These are phyloP conservation scores for Cladopsammia gracilis DNA, from an alignment of 64 coral and sea anemone species.

Conservation along the genomic window DNA sequence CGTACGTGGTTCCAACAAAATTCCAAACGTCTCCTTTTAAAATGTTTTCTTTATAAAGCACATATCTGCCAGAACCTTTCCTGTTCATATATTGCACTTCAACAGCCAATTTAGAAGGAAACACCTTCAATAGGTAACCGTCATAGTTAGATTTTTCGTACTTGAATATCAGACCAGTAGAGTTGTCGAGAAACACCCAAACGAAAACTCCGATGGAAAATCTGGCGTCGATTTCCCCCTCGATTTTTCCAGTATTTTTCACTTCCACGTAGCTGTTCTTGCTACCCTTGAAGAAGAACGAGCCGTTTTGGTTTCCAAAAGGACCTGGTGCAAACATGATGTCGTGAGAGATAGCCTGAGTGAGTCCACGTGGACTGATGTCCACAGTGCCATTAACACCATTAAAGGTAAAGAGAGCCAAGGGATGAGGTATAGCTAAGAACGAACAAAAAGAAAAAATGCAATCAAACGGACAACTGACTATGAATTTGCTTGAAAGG, in stretches of 20 bases:
- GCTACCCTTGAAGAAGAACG: constrained; percentile 16
- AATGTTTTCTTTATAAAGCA: not conserved
- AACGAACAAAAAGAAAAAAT: not conserved
- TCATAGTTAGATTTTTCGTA: not conserved
- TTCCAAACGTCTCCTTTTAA: not conserved
- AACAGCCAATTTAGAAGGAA: not conserved
- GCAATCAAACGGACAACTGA: not conserved
- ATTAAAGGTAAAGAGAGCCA: not conserved
- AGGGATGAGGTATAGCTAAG: constrained; percentile 7
- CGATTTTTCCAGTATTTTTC: not conserved
- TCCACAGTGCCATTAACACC: not conserved
- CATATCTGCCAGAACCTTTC: not conserved
- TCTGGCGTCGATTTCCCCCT: not conserved
- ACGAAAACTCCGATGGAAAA: constrained; percentile 5
- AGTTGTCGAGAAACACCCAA: constrained; percentile 4
- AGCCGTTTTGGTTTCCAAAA: not conserved
- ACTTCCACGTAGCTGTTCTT: constrained; percentile 6
- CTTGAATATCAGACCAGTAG: constrained; percentile 5
- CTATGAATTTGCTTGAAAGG: no score
- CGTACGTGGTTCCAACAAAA: constrained; percentile 37
- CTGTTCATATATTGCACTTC: not conserved
- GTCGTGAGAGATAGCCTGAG: not conserved
- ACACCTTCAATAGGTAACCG: not conserved
- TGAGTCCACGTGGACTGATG: not conserved
- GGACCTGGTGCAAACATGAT: constrained; percentile 7